Evolutionary conservation across 2,113 vertebrate species (phyloP).

Genomic region (Chaetodon auriga): DNA sequence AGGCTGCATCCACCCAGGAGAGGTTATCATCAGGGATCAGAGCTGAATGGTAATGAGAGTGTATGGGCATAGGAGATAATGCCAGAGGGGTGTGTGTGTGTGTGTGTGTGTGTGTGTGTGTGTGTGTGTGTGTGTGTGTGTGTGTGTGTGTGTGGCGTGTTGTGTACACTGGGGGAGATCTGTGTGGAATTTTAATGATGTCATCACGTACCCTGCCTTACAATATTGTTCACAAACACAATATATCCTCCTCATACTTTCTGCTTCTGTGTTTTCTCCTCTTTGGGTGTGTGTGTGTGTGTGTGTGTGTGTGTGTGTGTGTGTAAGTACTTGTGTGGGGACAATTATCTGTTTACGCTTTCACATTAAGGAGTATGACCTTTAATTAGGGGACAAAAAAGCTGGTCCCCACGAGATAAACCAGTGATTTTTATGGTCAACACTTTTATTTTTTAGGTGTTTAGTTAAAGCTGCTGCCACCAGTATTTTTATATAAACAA

Average conservation of each 20-base stretch:
- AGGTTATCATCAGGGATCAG: conserved; percentile 71
- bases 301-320: not conserved
- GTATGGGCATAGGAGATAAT: conserved; percentile 67
- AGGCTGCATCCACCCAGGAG: conserved; percentile 32
- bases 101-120: conserved; percentile 10
- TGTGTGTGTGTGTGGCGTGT: conserved; percentile 11
- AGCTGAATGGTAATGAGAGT: conserved; percentile 66
- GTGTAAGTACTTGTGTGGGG: conserved; percentile 2
- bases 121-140: conserved; percentile 7
- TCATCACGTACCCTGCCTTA: conserved; percentile 23
- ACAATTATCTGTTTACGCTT: conserved; percentile 10
- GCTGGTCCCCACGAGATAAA: not conserved
- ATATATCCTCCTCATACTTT: conserved; percentile 3
- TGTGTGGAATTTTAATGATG: conserved; percentile 61
- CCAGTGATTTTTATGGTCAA: not conserved
- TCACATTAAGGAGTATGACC: conserved; percentile 2
- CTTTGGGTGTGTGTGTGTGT: not conserved
- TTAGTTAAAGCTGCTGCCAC: not conserved
- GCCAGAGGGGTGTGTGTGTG: conserved; percentile 7
- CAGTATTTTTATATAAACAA: not conserved
- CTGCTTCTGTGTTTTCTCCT: not conserved
- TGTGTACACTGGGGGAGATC: not conserved
- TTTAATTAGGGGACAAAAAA: not conserved
- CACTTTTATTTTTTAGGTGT: not conserved
- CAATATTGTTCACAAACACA: conserved; percentile 52